Conservation (phyloP, 2,113 vertebrate genomes). For the Tachysurus vachellii region DNA sequence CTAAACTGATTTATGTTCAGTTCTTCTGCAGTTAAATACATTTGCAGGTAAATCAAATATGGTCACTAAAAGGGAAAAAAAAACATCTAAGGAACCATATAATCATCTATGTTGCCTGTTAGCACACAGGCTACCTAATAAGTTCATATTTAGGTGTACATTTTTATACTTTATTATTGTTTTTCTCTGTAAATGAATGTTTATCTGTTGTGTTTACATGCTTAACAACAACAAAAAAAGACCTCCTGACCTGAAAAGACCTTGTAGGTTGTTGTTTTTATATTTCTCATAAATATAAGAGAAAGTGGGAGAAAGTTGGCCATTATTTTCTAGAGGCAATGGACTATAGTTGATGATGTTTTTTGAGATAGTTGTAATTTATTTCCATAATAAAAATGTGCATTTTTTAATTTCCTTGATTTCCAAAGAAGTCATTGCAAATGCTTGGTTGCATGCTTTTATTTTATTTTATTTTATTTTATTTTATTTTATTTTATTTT, state of each 20-base stretch:
- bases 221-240: too few relatives aligned
- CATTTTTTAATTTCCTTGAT: neutral
- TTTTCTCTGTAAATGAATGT: too few relatives aligned
- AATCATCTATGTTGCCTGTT: neutral
- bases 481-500: too few relatives aligned
- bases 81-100: neutral
- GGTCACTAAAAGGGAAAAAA: too few relatives aligned
- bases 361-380: neutral
- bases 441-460: neutral
- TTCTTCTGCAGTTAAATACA: neutral
- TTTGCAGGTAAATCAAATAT: neutral
- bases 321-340: neutral
- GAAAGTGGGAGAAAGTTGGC: too few relatives aligned
- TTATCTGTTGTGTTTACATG: neutral
- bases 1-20: neutral
- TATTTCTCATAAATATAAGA: too few relatives aligned
- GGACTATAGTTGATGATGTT: neutral
- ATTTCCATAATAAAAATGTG: neutral
- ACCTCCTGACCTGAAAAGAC: too few relatives aligned
- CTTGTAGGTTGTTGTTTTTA: too few relatives aligned
- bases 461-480: too few relatives aligned
- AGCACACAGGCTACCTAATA: neutral
- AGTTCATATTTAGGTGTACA: neutral
- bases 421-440: neutral
- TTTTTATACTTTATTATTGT: neutral